phyloP scores from a whole-genome alignment of 2,888 invertebrate species.

The Eupithecia subfuscata region DNA sequence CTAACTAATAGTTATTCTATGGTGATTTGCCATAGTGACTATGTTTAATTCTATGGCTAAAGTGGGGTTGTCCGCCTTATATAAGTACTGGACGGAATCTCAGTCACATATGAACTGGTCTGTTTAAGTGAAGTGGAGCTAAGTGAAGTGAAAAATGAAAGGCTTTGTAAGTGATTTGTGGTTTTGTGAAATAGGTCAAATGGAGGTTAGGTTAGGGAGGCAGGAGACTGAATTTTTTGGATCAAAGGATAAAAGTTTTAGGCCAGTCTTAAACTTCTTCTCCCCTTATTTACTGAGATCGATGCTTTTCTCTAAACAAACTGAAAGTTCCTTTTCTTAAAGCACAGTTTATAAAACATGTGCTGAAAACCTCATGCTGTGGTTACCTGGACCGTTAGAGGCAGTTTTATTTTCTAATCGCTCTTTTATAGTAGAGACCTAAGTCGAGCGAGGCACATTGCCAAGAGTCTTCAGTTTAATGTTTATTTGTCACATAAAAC shows the following conservation, averaged over 20 bases:
- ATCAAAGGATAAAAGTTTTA: background rate
- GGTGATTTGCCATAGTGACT: conserved; percentile 39
- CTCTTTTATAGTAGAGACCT: conserved; percentile 40
- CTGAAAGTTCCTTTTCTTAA: background rate
- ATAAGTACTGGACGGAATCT: conserved; percentile 57
- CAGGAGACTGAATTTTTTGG: background rate
- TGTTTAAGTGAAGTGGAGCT: conserved; percentile 55
- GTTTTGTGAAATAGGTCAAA: conserved; percentile 31
- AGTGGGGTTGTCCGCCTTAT: conserved; percentile 69
- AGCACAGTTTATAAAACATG: background rate
- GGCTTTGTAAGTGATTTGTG: conserved; percentile 68
- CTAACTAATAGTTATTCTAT: conserved; percentile 41
- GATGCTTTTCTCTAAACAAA: background rate
- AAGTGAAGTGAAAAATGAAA: conserved; percentile 60
- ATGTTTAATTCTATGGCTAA: conserved; percentile 46
- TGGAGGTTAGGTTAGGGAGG: background rate
- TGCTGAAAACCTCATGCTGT: conserved; percentile 10
- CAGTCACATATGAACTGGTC: conserved; percentile 64
- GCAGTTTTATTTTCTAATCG: conserved; percentile 41
- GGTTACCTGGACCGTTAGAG: conserved; percentile 29
- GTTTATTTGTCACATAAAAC: too few relatives aligned
- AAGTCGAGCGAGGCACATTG: conserved; percentile 44
- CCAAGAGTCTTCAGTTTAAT: conserved; percentile 48
- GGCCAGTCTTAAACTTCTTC: background rate
- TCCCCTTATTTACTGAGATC: too few relatives aligned